Conservation (phyloP, 2,113 vertebrate species). For the Lamprologus tigripictilis region DNA sequence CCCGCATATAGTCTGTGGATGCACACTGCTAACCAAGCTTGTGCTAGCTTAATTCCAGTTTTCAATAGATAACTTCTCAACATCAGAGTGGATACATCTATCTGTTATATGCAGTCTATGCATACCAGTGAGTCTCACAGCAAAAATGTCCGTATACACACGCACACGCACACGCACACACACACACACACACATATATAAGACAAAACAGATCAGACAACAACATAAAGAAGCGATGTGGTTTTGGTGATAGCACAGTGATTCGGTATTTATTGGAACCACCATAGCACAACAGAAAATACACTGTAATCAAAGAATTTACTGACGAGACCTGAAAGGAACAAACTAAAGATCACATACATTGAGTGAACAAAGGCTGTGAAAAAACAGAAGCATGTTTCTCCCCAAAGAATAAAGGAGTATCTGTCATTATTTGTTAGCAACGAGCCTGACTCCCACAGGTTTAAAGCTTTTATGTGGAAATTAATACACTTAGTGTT, state of each 20-base stretch:
- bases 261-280: background rate
- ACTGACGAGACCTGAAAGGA: background rate
- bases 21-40: background rate
- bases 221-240: background rate
- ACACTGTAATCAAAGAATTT: background rate
- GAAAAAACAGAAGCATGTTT: background rate
- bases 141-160: background rate
- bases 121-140: background rate
- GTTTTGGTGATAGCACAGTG: background rate
- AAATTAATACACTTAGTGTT: background rate
- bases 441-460: background rate
- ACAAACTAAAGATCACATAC: background rate
- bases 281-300: background rate
- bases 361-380: background rate
- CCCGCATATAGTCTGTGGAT: background rate
- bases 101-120: background rate
- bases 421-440: background rate
- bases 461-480: background rate
- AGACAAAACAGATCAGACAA: background rate
- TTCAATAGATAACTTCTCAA: background rate
- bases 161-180: background rate
- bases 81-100: background rate
- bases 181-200: rapidly evolving
- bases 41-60: background rate
- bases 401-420: background rate